Evolutionary conservation across 2,113 vertebrate genomes (phyloP), one percentile per base, ranked within the genome.

Genomic region (Onychostoma macrolepis): DNA sequence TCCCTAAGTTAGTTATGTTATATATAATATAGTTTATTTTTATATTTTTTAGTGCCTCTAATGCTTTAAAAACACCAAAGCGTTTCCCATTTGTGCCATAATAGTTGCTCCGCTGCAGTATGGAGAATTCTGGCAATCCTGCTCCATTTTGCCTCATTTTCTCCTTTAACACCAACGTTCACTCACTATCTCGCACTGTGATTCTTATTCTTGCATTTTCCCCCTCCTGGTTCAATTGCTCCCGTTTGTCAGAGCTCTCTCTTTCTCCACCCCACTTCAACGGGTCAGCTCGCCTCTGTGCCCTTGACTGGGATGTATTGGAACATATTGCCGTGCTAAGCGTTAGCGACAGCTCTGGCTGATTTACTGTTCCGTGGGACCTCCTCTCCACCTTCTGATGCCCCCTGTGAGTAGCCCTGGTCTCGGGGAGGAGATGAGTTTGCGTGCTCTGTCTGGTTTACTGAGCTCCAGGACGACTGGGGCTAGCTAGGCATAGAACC

Each of bases 291-390:
- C 78, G 45, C 77, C 74, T 80, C 41, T 53, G 24, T 65, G 83
- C 88, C 85, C 89, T 85, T 90, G 87, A 89, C 77, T 69, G 78
- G 65, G 56, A 83, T 82, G 72, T 45, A 75, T 87, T 61, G 86
- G 85, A 88, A 90, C 78, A 80, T 90, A 88, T 87, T 87, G 85
- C 87, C 36, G 43, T 67, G 69, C 58, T 87, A 90, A 90, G 67
- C 41, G 28, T 84, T 50, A 71, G 56, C 74, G 87, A 88, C 87
- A 90, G 87, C 76, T 30, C 38, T 61, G 30, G 84, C 82, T 85
- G 77, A 85, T 87, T 82, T 88, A 85, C 84, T 72, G 65, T 78
- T 80, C 74, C 36, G 56, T 33, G 21, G 48, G 53, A 79, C 48
- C 85, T 75, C 76, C 81, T 71, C 81, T 75, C 67, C 79, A 84